Conservation (phyloP, 2,888 invertebrate species). For the Tetranychus truncatus region DNA sequence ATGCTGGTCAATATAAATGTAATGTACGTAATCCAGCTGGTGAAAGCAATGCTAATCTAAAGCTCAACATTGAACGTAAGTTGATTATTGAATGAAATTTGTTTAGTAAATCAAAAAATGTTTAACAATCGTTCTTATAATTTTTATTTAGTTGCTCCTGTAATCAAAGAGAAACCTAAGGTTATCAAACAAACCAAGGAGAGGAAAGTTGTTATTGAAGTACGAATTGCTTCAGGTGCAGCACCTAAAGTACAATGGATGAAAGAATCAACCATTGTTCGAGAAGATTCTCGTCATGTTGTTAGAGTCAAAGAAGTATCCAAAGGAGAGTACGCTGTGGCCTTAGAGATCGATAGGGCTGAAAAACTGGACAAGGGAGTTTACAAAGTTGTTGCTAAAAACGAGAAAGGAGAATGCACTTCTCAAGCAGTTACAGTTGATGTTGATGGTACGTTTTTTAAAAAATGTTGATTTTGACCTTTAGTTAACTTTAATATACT, state of each 20-base stretch:
- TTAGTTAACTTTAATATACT: conserved; percentile 34
- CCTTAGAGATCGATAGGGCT: conserved; percentile 75
- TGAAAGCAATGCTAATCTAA: conserved; percentile 88
- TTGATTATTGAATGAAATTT: neutral
- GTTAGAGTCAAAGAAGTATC: conserved; percentile 53
- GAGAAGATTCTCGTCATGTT: conserved; percentile 53
- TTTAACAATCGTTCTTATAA: neutral
- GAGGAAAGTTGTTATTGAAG: conserved; percentile 78
- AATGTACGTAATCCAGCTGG: conserved; percentile 88
- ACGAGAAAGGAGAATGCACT: conserved; percentile 82
- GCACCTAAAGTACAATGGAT: conserved; percentile 84
- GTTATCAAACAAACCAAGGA: conserved; percentile 77
- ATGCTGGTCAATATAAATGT: conserved; percentile 94
- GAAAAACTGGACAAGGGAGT: conserved; percentile 48
- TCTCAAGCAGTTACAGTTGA: conserved; percentile 75
- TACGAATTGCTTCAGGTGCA: conserved; percentile 77
- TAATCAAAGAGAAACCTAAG: conserved; percentile 72
- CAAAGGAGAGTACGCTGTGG: conserved; percentile 70
- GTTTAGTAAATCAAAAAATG: neutral
- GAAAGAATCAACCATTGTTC: conserved; percentile 60
- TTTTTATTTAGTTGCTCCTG: conserved; percentile 53
- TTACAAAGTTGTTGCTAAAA: conserved; percentile 87
- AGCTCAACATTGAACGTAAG: conserved; percentile 92
- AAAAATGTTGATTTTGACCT: conserved; percentile 17
- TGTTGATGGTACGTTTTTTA: conserved; percentile 37